Evolutionary conservation across 2,797 vertebrate genomes (phyloP).

Genomic region (Cyclura pinguis): DNA sequence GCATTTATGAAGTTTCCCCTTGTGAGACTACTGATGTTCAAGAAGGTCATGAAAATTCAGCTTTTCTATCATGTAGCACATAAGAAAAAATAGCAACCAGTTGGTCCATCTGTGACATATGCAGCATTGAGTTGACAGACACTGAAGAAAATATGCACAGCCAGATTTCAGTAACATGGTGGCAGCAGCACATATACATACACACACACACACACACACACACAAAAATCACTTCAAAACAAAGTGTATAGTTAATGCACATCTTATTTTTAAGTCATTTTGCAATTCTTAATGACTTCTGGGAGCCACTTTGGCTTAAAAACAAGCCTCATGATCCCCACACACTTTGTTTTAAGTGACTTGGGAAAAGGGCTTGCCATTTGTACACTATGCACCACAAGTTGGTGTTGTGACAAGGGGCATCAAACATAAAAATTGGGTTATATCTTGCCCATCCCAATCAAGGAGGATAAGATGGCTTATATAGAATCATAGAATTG

Average conservation of each 20-base stretch:
- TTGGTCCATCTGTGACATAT: background rate
- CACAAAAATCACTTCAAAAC: background rate
- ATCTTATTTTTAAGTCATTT: background rate
- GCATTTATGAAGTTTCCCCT: background rate
- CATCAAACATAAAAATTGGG: background rate
- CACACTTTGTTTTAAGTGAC: background rate
- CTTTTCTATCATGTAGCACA: background rate
- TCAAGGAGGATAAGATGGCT: too few species aligned
- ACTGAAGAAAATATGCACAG: background rate
- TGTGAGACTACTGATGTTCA: background rate
- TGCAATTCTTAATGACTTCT: background rate
- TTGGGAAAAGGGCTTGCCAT: too few species aligned
- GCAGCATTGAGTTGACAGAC: background rate
- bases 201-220: background rate
- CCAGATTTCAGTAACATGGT: background rate
- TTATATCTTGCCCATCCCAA: background rate
- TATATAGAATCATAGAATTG: too few species aligned
- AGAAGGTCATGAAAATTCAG: slow-evolving; percentile 1
- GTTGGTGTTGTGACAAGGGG: background rate
- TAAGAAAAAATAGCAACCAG: background rate
- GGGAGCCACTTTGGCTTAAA: background rate
- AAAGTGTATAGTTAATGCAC: background rate
- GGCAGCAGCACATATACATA: background rate
- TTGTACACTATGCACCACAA: background rate
- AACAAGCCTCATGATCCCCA: background rate